A percentile compares a stretch with the other conserved stretches of the same genome.
These are phyloP conservation scores for Typhlichthys eigenmanni DNA, from an alignment of 2,797 vertebrate genomes.

Conservation along the genomic window DNA sequence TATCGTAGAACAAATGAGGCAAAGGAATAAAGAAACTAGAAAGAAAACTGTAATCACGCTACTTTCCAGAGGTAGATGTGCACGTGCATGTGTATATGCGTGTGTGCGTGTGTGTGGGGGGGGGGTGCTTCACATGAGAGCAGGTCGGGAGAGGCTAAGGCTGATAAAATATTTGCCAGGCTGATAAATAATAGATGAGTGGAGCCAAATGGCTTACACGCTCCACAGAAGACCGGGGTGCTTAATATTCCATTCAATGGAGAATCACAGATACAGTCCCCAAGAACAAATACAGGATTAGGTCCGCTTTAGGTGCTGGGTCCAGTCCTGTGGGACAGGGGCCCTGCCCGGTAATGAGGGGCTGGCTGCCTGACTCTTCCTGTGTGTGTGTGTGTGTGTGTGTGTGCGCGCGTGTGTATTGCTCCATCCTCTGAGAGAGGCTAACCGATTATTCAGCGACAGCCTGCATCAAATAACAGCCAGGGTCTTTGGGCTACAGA, in stretches of 20 bases:
- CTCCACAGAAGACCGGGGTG: conserved; percentile 78
- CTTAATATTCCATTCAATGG: conserved; percentile 81
- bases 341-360: conserved; percentile 78
- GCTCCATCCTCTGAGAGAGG: conserved; percentile 68
- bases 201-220: conserved; percentile 81
- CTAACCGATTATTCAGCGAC: conserved; percentile 78
- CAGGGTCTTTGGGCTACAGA: conserved; percentile 64
- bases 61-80: background rate
- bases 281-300: conserved; percentile 81
- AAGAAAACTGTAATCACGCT: conserved; percentile 34
- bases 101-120: background rate
- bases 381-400: conserved; percentile 3
- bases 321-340: conserved; percentile 73
- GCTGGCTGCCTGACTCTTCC: conserved; percentile 60
- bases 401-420: conserved; percentile 16
- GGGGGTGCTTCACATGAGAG: conserved; percentile 61
- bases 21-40: conserved; percentile 51
- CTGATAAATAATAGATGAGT: conserved; percentile 83
- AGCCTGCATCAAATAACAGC: conserved; percentile 75
- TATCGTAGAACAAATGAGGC: conserved; percentile 58
- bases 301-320: conserved; percentile 64
- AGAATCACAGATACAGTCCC: conserved; percentile 80
- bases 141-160: conserved; percentile 72
- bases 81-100: background rate
- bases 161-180: conserved; percentile 80